These are phyloP conservation scores for Acronicta leporina DNA, from an alignment of 2,888 invertebrate species.

Conservation along the genomic window DNA sequence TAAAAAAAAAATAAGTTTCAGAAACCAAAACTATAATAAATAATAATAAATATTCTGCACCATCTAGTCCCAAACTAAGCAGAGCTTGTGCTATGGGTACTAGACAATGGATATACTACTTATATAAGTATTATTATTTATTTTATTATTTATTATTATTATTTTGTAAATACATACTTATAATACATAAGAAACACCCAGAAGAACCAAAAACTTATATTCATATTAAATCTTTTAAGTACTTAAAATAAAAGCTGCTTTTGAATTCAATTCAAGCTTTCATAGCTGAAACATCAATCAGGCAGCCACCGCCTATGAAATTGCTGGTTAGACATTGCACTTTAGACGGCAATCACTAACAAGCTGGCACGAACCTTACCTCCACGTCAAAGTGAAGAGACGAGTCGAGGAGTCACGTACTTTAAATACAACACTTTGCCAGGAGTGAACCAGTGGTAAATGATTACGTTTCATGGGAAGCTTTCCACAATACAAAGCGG, in stretches of 20 bases:
- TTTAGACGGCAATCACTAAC: slow-evolving; percentile 38
- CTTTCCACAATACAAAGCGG: slow-evolving; percentile 54
- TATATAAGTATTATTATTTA: too few species aligned
- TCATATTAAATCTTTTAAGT: neutral
- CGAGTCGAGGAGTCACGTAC: slow-evolving; percentile 27
- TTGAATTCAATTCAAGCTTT: slow-evolving; percentile 14
- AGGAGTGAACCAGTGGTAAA: slow-evolving; percentile 40
- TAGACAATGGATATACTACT: too few species aligned
- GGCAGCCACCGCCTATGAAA: slow-evolving; percentile 20
- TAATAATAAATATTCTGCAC: too few species aligned
- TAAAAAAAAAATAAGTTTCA: too few species aligned
- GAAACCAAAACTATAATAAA: too few species aligned
- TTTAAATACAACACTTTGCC: slow-evolving; percentile 15
- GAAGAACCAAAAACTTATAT: too few species aligned
- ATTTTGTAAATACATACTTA: too few species aligned
- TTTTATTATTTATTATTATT: too few species aligned
- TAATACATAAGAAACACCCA: too few species aligned
- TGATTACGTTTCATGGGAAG: slow-evolving; percentile 53
- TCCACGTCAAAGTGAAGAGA: slow-evolving; percentile 38
- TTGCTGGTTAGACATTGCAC: slow-evolving; percentile 28
- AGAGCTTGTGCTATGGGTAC: too few species aligned
- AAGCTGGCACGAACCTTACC: slow-evolving; percentile 43
- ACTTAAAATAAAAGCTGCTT: neutral
- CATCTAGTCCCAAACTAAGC: too few species aligned
- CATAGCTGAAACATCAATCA: slow-evolving; percentile 35